Evolutionary conservation across 2,797 vertebrate genomes (phyloP).

Genomic region (Dipus sagitta): DNA sequence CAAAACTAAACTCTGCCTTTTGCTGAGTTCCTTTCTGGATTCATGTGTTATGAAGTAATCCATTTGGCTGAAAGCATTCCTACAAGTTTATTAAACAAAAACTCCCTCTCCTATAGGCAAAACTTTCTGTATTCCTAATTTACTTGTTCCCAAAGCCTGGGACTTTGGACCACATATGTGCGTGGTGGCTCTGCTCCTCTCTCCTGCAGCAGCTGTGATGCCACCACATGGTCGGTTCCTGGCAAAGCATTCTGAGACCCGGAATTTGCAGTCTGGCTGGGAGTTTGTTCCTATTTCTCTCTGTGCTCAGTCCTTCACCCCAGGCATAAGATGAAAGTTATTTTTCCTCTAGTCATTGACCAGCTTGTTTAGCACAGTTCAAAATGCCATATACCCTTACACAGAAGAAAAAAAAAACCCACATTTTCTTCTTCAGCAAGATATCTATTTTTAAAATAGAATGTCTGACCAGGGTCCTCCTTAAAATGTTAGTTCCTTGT

Average conservation of each 20-base stretch:
- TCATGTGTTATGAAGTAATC: neutral
- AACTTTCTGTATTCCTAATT: neutral
- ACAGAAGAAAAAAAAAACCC: neutral
- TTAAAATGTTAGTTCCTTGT: slow-evolving; percentile 77
- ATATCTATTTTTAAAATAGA: slow-evolving; percentile 77
- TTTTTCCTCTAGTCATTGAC: neutral
- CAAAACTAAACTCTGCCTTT: slow-evolving; percentile 1
- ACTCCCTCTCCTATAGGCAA: neutral
- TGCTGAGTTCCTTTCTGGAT: neutral
- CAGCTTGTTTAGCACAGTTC: slow-evolving; percentile 42
- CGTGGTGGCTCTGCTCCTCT: neutral
- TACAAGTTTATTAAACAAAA: slow-evolving; percentile 23
- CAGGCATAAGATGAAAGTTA: neutral
- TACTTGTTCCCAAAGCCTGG: neutral
- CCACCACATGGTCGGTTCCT: neutral
- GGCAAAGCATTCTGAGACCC: neutral
- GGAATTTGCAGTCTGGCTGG: neutral
- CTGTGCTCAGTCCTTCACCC: neutral
- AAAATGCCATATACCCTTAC: slow-evolving; percentile 39
- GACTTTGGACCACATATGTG: neutral
- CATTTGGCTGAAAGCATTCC: neutral
- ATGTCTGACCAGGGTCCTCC: slow-evolving; percentile 57
- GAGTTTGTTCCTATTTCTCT: neutral
- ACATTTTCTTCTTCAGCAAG: slow-evolving; percentile 59
- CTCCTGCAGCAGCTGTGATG: neutral